Evolutionary conservation across 2,888 invertebrate species (phyloP).

Genomic region (Synanthedon vespiformis): DNA sequence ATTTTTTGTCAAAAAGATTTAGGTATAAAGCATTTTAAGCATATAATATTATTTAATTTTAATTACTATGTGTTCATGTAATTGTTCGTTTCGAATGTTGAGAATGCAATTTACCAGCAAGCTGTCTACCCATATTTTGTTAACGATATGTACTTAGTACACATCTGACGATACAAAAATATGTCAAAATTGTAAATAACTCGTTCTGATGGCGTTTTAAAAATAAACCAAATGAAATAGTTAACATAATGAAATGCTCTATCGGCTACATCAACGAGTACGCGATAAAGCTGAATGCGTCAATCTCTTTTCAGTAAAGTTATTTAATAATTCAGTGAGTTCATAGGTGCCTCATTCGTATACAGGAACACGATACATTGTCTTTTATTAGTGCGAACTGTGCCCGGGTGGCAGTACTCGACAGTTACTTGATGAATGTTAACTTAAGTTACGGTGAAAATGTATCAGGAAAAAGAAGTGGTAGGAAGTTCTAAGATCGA

Average conservation of each 20-base stretch:
- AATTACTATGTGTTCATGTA: too few species aligned
- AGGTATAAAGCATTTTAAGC: too few species aligned
- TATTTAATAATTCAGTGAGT: conserved; percentile 47
- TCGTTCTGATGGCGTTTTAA: background rate
- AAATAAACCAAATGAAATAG: background rate
- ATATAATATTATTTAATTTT: too few species aligned
- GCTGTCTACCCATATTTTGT: too few species aligned
- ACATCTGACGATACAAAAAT: background rate
- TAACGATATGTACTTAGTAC: background rate
- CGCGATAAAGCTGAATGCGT: background rate
- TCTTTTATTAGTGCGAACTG: conserved; percentile 5
- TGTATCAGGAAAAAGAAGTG: conserved; percentile 41
- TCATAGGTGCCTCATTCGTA: conserved; percentile 48
- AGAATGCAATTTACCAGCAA: too few species aligned
- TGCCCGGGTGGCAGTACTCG: conserved; percentile 2
- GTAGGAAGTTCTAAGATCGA: conserved; percentile 20
- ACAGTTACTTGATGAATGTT: conserved; percentile 2
- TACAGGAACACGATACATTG: conserved; percentile 18
- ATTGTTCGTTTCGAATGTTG: too few species aligned
- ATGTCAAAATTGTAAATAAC: background rate
- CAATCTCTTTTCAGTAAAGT: background rate
- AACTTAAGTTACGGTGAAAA: conserved; percentile 12
- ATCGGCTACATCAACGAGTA: background rate
- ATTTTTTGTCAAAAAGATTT: too few species aligned
- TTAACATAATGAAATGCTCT: background rate